A percentile compares a stretch with the other conserved stretches of the same genome.
These are phyloP conservation scores for Sardina pilchardus DNA, from an alignment of 2,113 vertebrate genomes.

Conservation along the genomic window DNA sequence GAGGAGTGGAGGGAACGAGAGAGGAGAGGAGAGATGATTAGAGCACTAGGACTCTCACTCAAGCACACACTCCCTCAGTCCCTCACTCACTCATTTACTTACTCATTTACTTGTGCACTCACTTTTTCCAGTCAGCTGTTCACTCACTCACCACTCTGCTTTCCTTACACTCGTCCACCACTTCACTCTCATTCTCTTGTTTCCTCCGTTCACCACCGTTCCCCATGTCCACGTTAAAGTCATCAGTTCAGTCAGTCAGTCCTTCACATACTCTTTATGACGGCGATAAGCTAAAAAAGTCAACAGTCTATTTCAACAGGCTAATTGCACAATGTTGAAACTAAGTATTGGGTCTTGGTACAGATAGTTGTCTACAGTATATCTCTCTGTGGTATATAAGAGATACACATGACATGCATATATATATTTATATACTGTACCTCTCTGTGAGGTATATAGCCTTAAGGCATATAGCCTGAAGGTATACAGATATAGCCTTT, in stretches of 20 bases:
- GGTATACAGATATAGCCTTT: too few relatives aligned
- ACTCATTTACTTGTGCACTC: background rate
- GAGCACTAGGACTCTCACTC: background rate
- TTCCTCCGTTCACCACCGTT: background rate
- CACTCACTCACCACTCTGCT: background rate
- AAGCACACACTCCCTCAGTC: background rate
- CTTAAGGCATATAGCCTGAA: too few relatives aligned
- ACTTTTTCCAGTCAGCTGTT: background rate
- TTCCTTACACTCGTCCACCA: too few relatives aligned
- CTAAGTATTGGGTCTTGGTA: background rate
- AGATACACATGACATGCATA: too few relatives aligned
- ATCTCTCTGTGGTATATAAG: too few relatives aligned
- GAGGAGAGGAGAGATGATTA: background rate
- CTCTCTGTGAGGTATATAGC: too few relatives aligned
- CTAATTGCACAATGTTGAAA: background rate
- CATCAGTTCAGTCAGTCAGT: background rate
- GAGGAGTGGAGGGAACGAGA: slow-evolving; percentile 19
- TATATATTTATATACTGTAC: too few relatives aligned
- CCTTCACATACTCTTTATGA: background rate
- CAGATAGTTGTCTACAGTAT: background rate
- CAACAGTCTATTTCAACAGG: background rate
- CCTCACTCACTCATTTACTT: background rate
- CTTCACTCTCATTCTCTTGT: too few relatives aligned
- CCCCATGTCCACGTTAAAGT: background rate
- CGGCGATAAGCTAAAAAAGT: background rate